Evolutionary conservation across 2,113 vertebrate species (phyloP).

Genomic region (Pterocles burchelli): DNA sequence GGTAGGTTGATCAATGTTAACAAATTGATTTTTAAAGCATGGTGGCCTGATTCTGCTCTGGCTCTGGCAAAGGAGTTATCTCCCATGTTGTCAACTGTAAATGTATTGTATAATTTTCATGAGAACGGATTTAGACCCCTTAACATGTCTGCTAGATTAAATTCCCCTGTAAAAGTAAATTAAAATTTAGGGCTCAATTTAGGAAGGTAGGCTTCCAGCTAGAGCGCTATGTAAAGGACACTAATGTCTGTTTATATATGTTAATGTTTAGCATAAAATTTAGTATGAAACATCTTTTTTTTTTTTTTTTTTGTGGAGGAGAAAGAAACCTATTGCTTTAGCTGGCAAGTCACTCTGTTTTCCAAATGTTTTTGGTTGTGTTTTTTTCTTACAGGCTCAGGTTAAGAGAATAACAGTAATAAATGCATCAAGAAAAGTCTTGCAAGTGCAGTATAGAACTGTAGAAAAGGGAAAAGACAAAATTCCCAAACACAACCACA

Average conservation of each 20-base stretch:
- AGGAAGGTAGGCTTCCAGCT: not conserved
- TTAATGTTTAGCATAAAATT: slow-evolving; percentile 45
- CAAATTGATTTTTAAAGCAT: slow-evolving; percentile 6
- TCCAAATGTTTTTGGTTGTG: not conserved
- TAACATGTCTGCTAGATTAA: not conserved
- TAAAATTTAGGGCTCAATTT: not conserved
- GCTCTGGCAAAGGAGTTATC: not conserved
- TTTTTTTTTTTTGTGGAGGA: not conserved
- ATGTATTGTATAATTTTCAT: not conserved
- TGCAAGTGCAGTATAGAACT: not conserved
- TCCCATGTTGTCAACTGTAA: not conserved
- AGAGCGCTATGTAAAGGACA: slow-evolving; percentile 17
- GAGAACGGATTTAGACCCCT: not conserved
- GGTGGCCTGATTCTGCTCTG: not conserved
- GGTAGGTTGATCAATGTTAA: not conserved
- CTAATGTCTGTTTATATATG: slow-evolving; percentile 25
- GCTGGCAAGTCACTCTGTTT: slow-evolving; percentile 24
- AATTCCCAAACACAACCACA: slow-evolving; percentile 18
- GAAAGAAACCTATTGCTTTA: slow-evolving; percentile 1
- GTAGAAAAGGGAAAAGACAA: not conserved
- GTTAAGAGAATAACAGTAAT: slow-evolving; percentile 34
- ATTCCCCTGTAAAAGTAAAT: not conserved
- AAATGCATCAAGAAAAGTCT: not conserved
- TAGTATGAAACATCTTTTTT: slow-evolving; percentile 24
- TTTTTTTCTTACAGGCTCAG: slow-evolving; percentile 27